Base-by-base conservation (phyloP, 2,888 invertebrate genomes). In the Epinotia ramella region DNA sequence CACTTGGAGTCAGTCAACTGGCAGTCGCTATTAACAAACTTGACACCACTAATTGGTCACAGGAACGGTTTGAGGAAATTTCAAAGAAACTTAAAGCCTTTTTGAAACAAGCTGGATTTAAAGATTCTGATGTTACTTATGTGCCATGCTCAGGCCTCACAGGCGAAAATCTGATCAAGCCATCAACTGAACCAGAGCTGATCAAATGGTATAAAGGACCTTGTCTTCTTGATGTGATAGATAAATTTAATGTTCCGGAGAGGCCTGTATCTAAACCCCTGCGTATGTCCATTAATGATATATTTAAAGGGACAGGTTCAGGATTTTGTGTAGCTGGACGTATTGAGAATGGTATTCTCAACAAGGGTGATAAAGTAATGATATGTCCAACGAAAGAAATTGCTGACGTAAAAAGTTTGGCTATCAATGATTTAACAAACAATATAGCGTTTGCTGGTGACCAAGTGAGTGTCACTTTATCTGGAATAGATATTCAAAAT, bases 1-100 rank as follows among this genome's bases (percentile, higher is more conserved):
- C 96, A 80, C 83, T 96, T 91, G 99, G 99, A 53, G 98, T 99
- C 0, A 97, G 96, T 77, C 99, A 99, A 90, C 88, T 99, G 59
- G 97, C 98, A 18, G 99, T 99, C 1, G 99, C 98, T 49, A 96
- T 99, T 20, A 99, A 99, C 88, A 99, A 99, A 93, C 94, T 99
- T 87, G 99, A 99, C 87, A 99, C 99, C 0, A 98, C 97, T 0
- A 96, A 96, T 73, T 99, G 99, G 99, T 97, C 97, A 1, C 95
- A 98, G 86, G 96, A 97, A 9, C 95, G 99, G 80, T 99, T 98
- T 89, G 96, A 97, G 81, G 98, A 99, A 86, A 98, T 99, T 77
- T 96, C 96, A 0, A 95, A 95, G 72, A 98, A 98, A 89, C 93
- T 99, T 65, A 96, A 96, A 81, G 88, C 93, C 12, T 98, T 99